These are phyloP conservation scores for Syngnathoides biaculeatus DNA, from an alignment of 2,113 vertebrate species.

Conservation along the genomic window DNA sequence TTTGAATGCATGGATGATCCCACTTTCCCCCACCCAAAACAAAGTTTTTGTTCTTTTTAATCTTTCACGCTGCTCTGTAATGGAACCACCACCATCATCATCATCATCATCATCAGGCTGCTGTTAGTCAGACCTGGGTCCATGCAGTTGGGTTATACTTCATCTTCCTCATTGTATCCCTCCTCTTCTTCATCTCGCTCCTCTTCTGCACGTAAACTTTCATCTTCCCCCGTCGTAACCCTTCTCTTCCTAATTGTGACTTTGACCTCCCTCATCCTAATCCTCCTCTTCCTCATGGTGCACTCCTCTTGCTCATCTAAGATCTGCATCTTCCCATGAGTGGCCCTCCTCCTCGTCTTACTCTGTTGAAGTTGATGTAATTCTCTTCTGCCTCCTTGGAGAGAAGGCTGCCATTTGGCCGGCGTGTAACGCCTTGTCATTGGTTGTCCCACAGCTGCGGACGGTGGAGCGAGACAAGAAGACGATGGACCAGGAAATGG, in stretches of 20 bases:
- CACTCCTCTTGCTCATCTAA: too few relatives aligned
- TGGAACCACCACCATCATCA: slow-evolving; percentile 62
- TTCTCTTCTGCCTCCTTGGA: not conserved
- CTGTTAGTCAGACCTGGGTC: slow-evolving; percentile 97
- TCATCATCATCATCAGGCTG: slow-evolving; percentile 81
- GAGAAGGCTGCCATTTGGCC: slow-evolving; percentile 18
- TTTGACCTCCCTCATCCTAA: too few relatives aligned
- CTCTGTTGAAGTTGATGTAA: too few relatives aligned
- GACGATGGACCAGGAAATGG: slow-evolving; percentile 95
- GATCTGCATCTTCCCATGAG: too few relatives aligned
- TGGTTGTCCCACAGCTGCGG: slow-evolving; percentile 78
- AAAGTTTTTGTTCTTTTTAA: slow-evolving; percentile 36
- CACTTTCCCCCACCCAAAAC: too few relatives aligned
- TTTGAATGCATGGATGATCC: too few relatives aligned
- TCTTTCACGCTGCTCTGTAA: slow-evolving; percentile 79
- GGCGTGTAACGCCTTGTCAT: slow-evolving; percentile 9
- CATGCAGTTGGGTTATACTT: slow-evolving; percentile 95
- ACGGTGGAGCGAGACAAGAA: slow-evolving; percentile 96
- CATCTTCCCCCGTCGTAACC: too few relatives aligned
- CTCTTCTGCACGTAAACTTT: too few relatives aligned
- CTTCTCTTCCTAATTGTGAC: too few relatives aligned
- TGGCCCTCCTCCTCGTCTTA: too few relatives aligned
- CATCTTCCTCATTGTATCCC: slow-evolving; percentile 9
- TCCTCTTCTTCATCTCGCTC: slow-evolving; percentile 1
- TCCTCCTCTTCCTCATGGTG: too few relatives aligned